A percentile compares a stretch with the other conserved stretches of the same genome.
phyloP scores from a whole-genome alignment of 2,888 invertebrate species.

The Neoaliturus tenellus region DNA sequence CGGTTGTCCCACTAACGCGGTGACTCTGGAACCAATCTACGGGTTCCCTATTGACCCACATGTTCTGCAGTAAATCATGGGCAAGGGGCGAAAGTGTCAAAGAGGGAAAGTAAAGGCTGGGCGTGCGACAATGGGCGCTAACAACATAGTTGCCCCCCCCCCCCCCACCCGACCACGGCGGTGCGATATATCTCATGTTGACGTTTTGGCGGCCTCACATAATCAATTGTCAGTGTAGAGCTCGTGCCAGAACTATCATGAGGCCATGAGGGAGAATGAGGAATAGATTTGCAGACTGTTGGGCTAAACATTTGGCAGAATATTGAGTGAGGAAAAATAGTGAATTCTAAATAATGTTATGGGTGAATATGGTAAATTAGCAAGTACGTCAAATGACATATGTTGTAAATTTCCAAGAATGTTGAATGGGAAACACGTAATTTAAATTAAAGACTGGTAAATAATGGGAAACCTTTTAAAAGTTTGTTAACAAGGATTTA shows the following conservation, averaged over 20 bases:
- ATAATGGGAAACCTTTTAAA: too few relatives aligned
- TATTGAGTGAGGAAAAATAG: too few relatives aligned
- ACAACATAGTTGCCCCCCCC: neutral
- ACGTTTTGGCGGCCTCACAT: neutral
- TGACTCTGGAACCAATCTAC: neutral
- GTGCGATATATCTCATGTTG: neutral
- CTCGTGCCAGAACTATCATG: neutral
- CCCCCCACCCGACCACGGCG: neutral
- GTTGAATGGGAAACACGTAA: too few relatives aligned
- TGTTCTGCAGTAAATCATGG: neutral
- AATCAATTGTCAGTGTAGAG: neutral
- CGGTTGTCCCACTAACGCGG: neutral
- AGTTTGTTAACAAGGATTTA: too few relatives aligned
- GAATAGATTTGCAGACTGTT: too few relatives aligned
- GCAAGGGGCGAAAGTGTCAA: constrained; percentile 13
- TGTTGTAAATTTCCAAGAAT: too few relatives aligned
- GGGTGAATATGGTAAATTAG: too few relatives aligned
- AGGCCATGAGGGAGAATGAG: neutral
- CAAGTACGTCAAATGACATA: too few relatives aligned
- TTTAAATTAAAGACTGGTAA: too few relatives aligned
- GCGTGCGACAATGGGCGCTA: neutral
- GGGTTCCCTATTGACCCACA: constrained; percentile 1
- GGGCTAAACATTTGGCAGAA: too few relatives aligned
- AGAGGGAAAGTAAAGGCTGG: constrained; percentile 11
- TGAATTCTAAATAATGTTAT: too few relatives aligned